These are phyloP conservation scores for Leptinotarsa texana DNA, from an alignment of 1,140 invertebrate genomes.

Conservation along the genomic window DNA sequence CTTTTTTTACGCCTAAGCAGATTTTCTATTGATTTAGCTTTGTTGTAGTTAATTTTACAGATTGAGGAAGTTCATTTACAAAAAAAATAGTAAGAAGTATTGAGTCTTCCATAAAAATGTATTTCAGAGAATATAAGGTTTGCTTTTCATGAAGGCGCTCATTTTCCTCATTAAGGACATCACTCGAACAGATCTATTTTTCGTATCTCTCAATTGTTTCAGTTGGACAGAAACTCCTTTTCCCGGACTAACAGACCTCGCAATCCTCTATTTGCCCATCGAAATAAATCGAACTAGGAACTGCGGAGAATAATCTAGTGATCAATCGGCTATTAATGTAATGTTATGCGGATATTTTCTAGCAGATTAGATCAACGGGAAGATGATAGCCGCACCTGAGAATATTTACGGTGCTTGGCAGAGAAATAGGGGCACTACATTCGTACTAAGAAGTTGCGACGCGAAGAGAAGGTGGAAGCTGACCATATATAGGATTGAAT, in stretches of 20 bases:
- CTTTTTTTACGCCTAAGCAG: too few relatives aligned
- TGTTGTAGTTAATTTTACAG: too few relatives aligned
- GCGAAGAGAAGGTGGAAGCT: too few relatives aligned
- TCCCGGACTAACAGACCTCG: neutral
- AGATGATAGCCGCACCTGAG: slow-evolving; percentile 16
- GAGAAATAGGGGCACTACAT: slow-evolving; percentile 9
- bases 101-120: too few relatives aligned
- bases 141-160: too few relatives aligned
- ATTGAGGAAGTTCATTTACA: too few relatives aligned
- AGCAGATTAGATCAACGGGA: slow-evolving; percentile 12
- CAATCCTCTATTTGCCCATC: neutral
- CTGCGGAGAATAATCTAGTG: slow-evolving; percentile 2
- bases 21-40: too few relatives aligned
- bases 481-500: too few relatives aligned
- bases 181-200: too few relatives aligned
- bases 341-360: slow-evolving; percentile 20
- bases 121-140: too few relatives aligned
- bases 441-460: neutral
- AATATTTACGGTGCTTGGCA: neutral
- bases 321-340: slow-evolving; percentile 11
- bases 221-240: neutral
- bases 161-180: too few relatives aligned
- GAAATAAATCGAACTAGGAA: slow-evolving; percentile 2
- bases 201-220: neutral
- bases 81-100: too few relatives aligned